These are phyloP conservation scores for Nibea albiflora DNA, from an alignment of 2,113 vertebrate species.

Conservation along the genomic window DNA sequence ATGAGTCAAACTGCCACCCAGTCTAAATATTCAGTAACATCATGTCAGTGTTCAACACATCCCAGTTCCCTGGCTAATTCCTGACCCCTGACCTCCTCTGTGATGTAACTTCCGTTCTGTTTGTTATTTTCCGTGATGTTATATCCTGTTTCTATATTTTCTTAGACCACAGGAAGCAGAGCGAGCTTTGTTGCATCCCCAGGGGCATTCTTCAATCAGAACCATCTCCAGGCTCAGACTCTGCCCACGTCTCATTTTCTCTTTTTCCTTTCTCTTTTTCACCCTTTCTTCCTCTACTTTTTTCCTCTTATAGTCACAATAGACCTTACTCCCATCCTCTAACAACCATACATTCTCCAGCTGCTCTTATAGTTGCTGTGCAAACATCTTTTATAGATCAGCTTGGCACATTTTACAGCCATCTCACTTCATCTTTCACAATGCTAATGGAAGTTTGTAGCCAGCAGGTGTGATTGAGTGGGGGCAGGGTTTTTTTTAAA, in stretches of 20 bases:
- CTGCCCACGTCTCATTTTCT: slow-evolving; percentile 32
- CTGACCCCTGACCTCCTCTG: slow-evolving; percentile 58
- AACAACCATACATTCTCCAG: slow-evolving; percentile 35
- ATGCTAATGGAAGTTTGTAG: slow-evolving; percentile 3
- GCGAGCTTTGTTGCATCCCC: slow-evolving; percentile 57
- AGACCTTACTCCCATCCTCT: neutral
- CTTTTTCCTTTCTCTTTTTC: neutral
- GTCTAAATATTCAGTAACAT: neutral
- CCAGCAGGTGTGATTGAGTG: slow-evolving; percentile 44
- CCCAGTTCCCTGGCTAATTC: slow-evolving; percentile 44
- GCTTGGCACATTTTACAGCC: slow-evolving; percentile 36
- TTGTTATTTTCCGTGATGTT: slow-evolving; percentile 78
- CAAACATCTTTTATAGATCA: slow-evolving; percentile 33
- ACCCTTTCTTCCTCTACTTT: neutral
- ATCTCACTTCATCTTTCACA: slow-evolving; percentile 15
- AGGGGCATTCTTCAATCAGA: slow-evolving; percentile 62
- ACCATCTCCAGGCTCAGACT: slow-evolving; percentile 57
- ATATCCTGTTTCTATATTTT: slow-evolving; percentile 78
- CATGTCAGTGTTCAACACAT: slow-evolving; percentile 19
- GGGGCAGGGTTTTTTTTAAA: neutral
- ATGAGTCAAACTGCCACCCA: neutral
- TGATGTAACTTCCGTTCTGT: slow-evolving; percentile 63
- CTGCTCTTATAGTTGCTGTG: slow-evolving; percentile 46
- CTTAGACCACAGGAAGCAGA: slow-evolving; percentile 74
- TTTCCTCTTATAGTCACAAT: neutral